Evolutionary conservation across 23 tunicate genomes (phyloP), one percentile per base, ranked within the genome.

Genomic region (Ciona savignyi): DNA sequence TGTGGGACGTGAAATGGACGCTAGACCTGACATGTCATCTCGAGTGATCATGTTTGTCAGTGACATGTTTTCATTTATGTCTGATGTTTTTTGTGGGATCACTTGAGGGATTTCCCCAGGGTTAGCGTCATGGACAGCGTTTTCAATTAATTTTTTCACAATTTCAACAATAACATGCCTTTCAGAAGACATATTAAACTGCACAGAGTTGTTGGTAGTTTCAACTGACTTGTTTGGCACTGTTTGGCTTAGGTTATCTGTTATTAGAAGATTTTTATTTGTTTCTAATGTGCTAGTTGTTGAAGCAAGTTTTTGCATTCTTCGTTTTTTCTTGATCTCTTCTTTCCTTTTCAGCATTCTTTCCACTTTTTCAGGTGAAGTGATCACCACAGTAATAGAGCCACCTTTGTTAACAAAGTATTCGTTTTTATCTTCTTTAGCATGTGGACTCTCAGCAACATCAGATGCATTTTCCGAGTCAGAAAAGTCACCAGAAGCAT

Each of bases 351-450:
- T 35, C 66, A 81, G 42, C 30, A 71, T 63, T 28, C 78, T 32
- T 42, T 81, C 85, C 1, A 82, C 87, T 68, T 74, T 82, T 28
- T 61, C 35, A 2, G 87, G 74, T 24, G 80, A 74, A 3, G 87
- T 82, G 51, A 82, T 49, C 24, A 82, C 80, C 19, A 82, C 66
- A 0, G 65, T 66, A 33, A 82, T 76, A 15, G 56, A 42, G 56
- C 56, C 9, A 9, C 15, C 56, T 15, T 42, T 9, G 56, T 42
- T 42, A 6, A 42, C 56, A 42, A 42, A 42, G 30, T 66, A 30
- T 4, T 66, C 70, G 26, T 27, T 66, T 1, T 25, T 30, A 2
- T 66, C 70, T 23, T 27, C 31, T 4, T 30, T 25, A 1, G 31
- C 70, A 4, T 29, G 70, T 1, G 70, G 30, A 30, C 70, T 66